phyloP scores from a whole-genome alignment of 2,888 invertebrate genomes.

The Xanthorhoe designata region DNA sequence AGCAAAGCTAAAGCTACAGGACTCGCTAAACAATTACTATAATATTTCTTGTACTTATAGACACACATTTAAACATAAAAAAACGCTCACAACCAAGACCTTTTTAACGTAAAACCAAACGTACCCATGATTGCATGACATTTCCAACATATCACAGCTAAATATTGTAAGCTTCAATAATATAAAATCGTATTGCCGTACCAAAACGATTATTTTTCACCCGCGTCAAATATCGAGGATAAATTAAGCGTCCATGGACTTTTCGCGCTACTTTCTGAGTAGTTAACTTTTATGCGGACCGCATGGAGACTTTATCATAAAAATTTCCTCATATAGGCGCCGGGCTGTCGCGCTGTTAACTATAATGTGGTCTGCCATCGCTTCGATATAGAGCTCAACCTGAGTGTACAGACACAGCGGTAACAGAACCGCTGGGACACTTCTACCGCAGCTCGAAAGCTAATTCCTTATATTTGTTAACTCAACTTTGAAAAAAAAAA shows the following conservation, averaged over 20 bases:
- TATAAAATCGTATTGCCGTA: not conserved
- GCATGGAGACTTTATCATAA: conserved; percentile 56
- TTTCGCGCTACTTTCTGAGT: conserved; percentile 46
- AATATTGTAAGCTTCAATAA: not conserved
- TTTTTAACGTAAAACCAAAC: too few species aligned
- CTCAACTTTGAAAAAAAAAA: too few species aligned
- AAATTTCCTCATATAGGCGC: conserved; percentile 63
- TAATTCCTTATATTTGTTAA: too few species aligned
- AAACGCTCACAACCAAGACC: too few species aligned
- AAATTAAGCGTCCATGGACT: conserved; percentile 44
- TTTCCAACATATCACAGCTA: too few species aligned
- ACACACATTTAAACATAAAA: too few species aligned
- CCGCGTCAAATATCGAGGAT: conserved; percentile 19
- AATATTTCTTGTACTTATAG: too few species aligned
- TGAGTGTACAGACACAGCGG: conserved; percentile 36
- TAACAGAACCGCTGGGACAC: conserved; percentile 17
- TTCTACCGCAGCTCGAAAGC: not conserved
- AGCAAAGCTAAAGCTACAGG: too few species aligned
- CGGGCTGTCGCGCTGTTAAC: conserved; percentile 67
- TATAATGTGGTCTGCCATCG: conserved; percentile 58
- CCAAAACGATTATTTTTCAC: conserved; percentile 10
- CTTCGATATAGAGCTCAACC: conserved; percentile 46
- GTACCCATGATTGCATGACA: not conserved
- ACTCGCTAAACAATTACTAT: too few species aligned
- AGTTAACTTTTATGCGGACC: conserved; percentile 56